phyloP scores from a whole-genome alignment of 1,140 invertebrate genomes.

The Drosophila cardini region DNA sequence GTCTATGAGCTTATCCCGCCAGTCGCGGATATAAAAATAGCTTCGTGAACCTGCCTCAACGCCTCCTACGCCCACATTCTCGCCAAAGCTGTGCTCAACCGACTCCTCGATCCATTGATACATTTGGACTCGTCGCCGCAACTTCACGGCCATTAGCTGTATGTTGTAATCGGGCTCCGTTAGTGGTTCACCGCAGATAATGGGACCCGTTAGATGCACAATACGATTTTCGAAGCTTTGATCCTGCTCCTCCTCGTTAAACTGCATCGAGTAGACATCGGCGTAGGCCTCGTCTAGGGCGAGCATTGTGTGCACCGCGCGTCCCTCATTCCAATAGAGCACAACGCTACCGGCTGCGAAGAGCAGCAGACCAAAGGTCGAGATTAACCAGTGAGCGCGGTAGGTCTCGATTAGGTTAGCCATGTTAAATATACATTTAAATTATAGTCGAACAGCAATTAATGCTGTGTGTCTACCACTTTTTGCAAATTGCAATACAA shows the following conservation, averaged over 20 bases:
- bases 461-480: conserved; percentile 24
- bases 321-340: conserved; percentile 91
- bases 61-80: conserved; percentile 65
- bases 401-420: conserved; percentile 87
- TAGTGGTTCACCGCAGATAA: conserved; percentile 91
- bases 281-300: conserved; percentile 90
- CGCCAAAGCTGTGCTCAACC: conserved; percentile 79
- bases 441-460: conserved; percentile 28
- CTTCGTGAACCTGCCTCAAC: conserved; percentile 85
- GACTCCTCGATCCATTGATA: conserved; percentile 96
- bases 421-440: conserved; percentile 39
- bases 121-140: conserved; percentile 93
- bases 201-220: conserved; percentile 90
- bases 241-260: conserved; percentile 85
- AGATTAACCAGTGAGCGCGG: conserved; percentile 87
- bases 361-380: conserved; percentile 87
- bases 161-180: conserved; percentile 93
- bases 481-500: conserved; percentile 7
- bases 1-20: conserved; percentile 92
- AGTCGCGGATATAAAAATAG: conserved; percentile 92
- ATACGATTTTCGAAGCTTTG: conserved; percentile 90
- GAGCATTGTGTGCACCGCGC: conserved; percentile 89
- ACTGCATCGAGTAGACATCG: conserved; percentile 86
- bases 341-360: conserved; percentile 87
- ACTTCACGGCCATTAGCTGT: conserved; percentile 89